Base-by-base conservation (phyloP, 2,113 vertebrate species). In the Campylomormyrus numenius region DNA sequence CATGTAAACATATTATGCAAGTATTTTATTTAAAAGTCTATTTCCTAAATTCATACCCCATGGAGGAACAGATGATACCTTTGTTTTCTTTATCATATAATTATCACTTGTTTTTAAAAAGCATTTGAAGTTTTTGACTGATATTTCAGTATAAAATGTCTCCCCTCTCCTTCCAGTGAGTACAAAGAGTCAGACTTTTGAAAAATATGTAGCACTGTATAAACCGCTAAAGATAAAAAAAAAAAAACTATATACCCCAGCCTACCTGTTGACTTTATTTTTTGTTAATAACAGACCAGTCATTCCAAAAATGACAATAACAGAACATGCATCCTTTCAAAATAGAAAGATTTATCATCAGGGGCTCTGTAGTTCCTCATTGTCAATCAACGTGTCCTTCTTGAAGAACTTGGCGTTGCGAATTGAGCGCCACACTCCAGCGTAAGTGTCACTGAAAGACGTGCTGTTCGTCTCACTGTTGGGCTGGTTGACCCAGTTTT, bases 321-420 rank as follows among this genome's bases (percentile, higher is more conserved):
- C 91, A 89, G 85, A 58, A 88, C 93, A 93, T 93, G 92, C 93
- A 92, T 39, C 85, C 90, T 89, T 21, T 86, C 74, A 31, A 27
- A 91, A 53, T 8, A 21, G 21, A 42, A 91, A 87, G 52, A 90
- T 74, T 87, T 87, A 11, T 84, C 31, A 66, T 97, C 93, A 98
- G n/a, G 98, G 98, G 92, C 97, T 98, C 93, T 97, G 96, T 92
- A 97, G 93, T 93, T 98, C 98, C 94, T 98, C 97, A 80, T 99
- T 98, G 88, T 98, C 96, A 91, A 98, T 94, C 93, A 98, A 94
- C 90, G 97, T 96, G 93, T 99, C 98, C 92, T 97, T 98, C 93
- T 98, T 98, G 90, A 95, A 91, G 49, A 98, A 97, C 92, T 96
- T 97, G 91, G 97, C 93, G 17, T 97, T 96, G 91, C 97, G 97